Conservation (phyloP, 2,888 invertebrate genomes). For the Gasteruption jaculator region DNA sequence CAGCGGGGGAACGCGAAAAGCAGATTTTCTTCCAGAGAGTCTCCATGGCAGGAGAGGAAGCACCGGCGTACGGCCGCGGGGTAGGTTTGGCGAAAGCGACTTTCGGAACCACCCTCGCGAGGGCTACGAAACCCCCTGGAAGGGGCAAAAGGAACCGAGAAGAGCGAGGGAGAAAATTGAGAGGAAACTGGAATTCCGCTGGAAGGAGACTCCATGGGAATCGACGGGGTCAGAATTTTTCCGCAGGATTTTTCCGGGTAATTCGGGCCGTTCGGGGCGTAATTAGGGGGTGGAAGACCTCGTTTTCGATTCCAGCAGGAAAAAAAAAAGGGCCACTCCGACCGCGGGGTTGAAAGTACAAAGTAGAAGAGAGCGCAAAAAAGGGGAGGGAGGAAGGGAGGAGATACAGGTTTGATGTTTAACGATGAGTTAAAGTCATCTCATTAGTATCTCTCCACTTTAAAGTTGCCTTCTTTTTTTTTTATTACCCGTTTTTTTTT, state of each 20-base stretch:
- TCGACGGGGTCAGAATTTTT: no score
- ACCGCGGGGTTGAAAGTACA: no score
- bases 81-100: slow-evolving; percentile 36
- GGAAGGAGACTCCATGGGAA: no score
- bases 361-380: slow-evolving; percentile 5
- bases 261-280: no score
- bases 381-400: neutral
- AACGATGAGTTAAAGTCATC: slow-evolving; percentile 33
- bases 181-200: slow-evolving; percentile 20
- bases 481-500: no score
- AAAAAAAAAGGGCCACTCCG: no score
- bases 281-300: no score
- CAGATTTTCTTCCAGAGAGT: neutral
- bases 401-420: slow-evolving; percentile 2
- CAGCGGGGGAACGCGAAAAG: neutral
- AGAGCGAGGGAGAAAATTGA: slow-evolving; percentile 19
- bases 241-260: no score
- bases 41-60: neutral
- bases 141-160: slow-evolving; percentile 10
- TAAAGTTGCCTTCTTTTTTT: slow-evolving; percentile 31
- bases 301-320: no score
- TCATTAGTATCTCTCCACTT: slow-evolving; percentile 39
- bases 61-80: slow-evolving; percentile 26
- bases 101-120: slow-evolving; percentile 32
- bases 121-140: slow-evolving; percentile 25